phyloP scores from a whole-genome alignment of 64 coral and sea anemone genomes.

The Exaiptasia diaphana region DNA sequence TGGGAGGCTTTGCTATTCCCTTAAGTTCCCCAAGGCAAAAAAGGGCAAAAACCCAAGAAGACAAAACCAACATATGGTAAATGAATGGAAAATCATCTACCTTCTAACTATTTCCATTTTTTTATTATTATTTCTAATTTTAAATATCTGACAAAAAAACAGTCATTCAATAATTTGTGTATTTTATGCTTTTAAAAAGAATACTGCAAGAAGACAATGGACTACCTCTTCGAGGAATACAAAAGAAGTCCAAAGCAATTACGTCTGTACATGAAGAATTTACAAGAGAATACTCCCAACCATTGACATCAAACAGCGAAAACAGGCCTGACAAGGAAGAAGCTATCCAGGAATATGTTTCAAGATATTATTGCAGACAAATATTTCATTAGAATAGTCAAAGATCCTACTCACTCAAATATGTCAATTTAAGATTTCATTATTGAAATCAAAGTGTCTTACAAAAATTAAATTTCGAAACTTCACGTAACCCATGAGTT shows the following conservation, averaged over 20 bases:
- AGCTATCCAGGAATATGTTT: not conserved
- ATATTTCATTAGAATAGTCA: no score
- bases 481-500: no score
- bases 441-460: no score
- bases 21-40: slow-evolving; percentile 14
- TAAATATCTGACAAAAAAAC: not conserved
- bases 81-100: not conserved
- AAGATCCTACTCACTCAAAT: no score
- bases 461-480: no score
- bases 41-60: not conserved
- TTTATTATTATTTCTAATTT: not conserved
- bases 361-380: no score
- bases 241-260: not conserved
- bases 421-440: no score
- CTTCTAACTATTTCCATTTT: not conserved
- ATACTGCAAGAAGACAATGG: not conserved
- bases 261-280: not conserved
- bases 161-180: not conserved
- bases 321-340: slow-evolving; percentile 11
- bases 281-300: not conserved
- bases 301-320: not conserved
- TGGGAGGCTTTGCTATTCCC: slow-evolving; percentile 2
- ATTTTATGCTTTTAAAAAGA: not conserved
- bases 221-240: not conserved
- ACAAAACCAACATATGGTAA: slow-evolving; percentile 35